Evolutionary conservation across 2,113 vertebrate genomes (phyloP), one percentile per base, ranked within the genome.

Genomic region (Acanthisitta chloris): DNA sequence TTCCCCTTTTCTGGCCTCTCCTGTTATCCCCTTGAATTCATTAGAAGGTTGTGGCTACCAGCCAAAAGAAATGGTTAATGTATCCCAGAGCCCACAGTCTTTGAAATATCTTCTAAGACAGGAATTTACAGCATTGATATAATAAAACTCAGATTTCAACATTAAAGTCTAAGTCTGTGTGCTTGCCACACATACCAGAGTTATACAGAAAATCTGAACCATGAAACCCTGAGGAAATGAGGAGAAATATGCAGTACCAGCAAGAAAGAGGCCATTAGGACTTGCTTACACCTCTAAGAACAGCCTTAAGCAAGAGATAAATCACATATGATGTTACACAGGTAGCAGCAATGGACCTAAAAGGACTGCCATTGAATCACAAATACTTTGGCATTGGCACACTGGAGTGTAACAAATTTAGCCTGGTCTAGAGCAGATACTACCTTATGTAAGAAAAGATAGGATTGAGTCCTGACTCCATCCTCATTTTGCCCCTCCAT

Each of bases 21-120:
- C 43, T 15, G 20, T 71, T 92, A 83, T 62, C 59, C 86, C 8
- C 4, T 18, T 67, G 72, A 86, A 93, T 90, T 84, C 90, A 92
- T 82, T 48, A 79, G 64, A 58, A 74, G 52, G n/a, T 49, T 84
- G 72, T 92, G 85, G 84, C 85, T 46, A 88, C 57, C 4, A 4
- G 90, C 96, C 96, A 96, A 92, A 64, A 96, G 40, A 64, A 95
- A 88, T 2, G 34, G 55, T 58, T 94, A 95, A 94, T 74, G 67
- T 61, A 76, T 74, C 80, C 77, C 86, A 94, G 88, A 94, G 57
- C 69, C 40, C 66, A 52, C 52, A 90, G 51, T 71, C 79, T 92
- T 86, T 88, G 82, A 92, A 95, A 92, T 83, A 74, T 74, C 64
- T 93, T 96, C 80, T 45, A 40, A 95, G 92, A 42, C 58, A 90